A percentile compares a stretch with the other conserved stretches of the same genome.
These are phyloP conservation scores for Gallinago undulata DNA, from an alignment of 2,113 vertebrate species.

Conservation along the genomic window DNA sequence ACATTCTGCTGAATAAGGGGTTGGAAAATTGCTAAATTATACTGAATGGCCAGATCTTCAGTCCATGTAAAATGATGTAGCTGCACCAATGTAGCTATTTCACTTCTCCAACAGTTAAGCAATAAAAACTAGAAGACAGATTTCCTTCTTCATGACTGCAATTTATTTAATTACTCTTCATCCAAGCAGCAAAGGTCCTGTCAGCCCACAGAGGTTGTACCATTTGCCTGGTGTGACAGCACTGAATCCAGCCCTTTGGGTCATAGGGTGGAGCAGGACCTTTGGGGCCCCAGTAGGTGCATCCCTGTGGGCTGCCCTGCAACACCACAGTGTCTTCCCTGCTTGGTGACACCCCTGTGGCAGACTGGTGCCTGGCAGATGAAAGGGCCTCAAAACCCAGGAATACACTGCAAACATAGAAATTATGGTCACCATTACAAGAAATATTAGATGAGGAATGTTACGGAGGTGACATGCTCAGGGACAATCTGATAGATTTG, in stretches of 20 bases:
- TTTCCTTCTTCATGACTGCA: neutral
- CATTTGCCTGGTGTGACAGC: neutral
- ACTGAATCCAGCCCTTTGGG: neutral
- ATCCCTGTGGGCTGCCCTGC: neutral
- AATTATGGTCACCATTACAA: neutral
- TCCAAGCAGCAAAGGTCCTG: neutral
- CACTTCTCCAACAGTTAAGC: neutral
- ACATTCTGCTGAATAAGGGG: constrained; percentile 47
- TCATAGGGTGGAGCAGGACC: neutral
- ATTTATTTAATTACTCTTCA: neutral
- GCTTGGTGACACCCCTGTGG: neutral
- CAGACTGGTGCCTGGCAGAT: neutral
- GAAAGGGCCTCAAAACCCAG: neutral
- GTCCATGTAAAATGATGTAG: neutral
- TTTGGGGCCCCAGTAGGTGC: neutral
- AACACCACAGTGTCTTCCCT: neutral
- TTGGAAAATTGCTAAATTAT: constrained; percentile 7
- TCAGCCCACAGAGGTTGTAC: neutral
- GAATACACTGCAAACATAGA: neutral
- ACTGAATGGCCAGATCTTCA: neutral
- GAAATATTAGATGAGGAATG: neutral
- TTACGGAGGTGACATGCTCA: neutral
- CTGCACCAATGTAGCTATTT: neutral
- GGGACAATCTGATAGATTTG: neutral
- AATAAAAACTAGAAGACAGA: neutral